Conservation (phyloP, 2,797 vertebrate species). For the Gymnodraco acuticeps region DNA sequence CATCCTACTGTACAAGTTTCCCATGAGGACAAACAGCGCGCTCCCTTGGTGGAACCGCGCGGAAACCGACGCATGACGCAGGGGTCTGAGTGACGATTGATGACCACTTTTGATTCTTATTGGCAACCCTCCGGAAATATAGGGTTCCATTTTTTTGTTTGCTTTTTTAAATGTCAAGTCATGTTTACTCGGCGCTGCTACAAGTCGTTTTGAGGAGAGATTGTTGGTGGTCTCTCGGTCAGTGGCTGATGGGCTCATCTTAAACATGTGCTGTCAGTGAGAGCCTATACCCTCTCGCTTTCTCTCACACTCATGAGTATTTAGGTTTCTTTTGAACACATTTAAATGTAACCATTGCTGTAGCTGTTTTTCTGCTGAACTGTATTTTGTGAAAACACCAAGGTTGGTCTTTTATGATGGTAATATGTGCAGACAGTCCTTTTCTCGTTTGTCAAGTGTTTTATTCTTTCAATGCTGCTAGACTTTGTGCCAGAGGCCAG, state of each 20-base stretch:
- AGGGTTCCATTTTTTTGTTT: background rate
- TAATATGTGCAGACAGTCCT: conserved; percentile 19
- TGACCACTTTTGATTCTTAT: conserved; percentile 22
- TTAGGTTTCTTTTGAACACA: conserved; percentile 9
- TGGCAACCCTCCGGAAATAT: background rate
- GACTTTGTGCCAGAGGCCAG: conserved; percentile 43
- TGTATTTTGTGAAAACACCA: conserved; percentile 6
- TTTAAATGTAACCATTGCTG: background rate
- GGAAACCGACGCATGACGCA: conserved; percentile 73
- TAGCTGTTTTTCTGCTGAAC: background rate
- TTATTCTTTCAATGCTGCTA: conserved; percentile 47
- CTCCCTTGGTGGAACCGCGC: conserved; percentile 63
- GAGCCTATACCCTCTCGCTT: background rate
- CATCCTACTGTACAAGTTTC: conserved; percentile 48
- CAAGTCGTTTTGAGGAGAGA: conserved; percentile 10
- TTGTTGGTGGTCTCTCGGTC: conserved; percentile 11
- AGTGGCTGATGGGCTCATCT: conserved; percentile 8
- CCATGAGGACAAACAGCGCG: conserved; percentile 41
- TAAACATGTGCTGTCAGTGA: conserved; percentile 39
- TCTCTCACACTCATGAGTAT: background rate
- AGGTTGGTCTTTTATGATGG: background rate
- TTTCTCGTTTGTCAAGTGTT: conserved; percentile 42
- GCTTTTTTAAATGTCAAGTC: background rate
- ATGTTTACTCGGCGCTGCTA: background rate
- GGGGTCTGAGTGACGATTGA: conserved; percentile 60